Conservation (phyloP, 2,113 vertebrate species). For the Pseudorasbora parva region DNA sequence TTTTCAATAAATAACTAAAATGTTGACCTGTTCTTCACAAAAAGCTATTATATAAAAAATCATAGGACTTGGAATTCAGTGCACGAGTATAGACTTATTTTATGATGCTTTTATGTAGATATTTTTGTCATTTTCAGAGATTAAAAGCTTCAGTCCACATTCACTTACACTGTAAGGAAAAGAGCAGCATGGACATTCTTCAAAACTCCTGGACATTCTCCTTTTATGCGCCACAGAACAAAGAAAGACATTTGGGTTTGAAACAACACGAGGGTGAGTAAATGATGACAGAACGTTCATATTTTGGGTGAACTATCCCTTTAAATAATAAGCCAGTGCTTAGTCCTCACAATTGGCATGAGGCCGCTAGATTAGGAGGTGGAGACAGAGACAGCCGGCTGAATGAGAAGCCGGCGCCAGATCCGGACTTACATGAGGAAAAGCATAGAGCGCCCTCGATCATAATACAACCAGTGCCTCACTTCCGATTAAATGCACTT, state of each 20-base stretch:
- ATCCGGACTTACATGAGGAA: background rate
- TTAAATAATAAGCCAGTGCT: slow-evolving; percentile 3
- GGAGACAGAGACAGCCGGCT: slow-evolving; percentile 15
- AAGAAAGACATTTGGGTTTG: background rate
- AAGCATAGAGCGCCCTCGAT: background rate
- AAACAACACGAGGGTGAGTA: background rate
- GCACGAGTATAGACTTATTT: background rate
- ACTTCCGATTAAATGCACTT: background rate
- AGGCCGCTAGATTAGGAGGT: slow-evolving; percentile 19
- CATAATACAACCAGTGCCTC: background rate
- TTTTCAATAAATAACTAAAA: background rate
- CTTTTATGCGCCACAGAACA: slow-evolving; percentile 5
- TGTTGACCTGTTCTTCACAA: background rate
- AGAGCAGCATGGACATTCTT: background rate
- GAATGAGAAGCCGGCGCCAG: background rate
- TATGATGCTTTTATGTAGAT: background rate
- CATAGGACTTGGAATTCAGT: background rate
- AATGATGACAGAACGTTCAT: slow-evolving; percentile 9
- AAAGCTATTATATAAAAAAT: background rate
- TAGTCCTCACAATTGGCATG: slow-evolving; percentile 26
- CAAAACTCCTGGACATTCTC: background rate
- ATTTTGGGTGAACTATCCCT: slow-evolving; percentile 10
- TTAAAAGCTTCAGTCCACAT: background rate
- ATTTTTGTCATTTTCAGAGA: background rate
- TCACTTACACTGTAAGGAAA: background rate